phyloP scores from a whole-genome alignment of 2,888 invertebrate genomes.

The Coelopa pilipes region DNA sequence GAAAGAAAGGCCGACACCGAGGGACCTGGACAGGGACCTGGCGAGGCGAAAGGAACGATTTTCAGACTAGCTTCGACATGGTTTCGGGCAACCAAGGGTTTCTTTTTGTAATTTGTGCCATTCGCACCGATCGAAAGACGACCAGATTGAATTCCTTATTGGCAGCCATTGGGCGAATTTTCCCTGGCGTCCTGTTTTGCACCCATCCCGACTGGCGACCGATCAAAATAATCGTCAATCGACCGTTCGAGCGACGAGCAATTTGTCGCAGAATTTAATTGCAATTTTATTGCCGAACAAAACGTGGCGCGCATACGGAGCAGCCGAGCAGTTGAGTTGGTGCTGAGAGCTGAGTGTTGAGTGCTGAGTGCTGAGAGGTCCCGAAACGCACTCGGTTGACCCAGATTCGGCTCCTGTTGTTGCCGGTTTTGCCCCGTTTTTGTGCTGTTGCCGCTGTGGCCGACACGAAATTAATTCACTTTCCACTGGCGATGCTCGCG shows the following conservation, averaged over 20 bases:
- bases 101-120: too few relatives aligned
- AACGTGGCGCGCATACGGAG: constrained; percentile 42
- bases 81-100: too few relatives aligned
- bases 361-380: constrained; percentile 6
- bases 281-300: constrained; percentile 61
- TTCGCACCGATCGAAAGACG: too few relatives aligned
- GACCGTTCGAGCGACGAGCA: constrained; percentile 28
- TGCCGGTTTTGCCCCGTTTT: too few relatives aligned
- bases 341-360: too few relatives aligned
- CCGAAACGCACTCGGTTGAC: constrained; percentile 29
- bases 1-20: not conserved
- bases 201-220: too few relatives aligned
- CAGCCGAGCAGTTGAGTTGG: constrained; percentile 18
- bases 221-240: not conserved
- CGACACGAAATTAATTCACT: constrained; percentile 32
- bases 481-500: constrained; percentile 28
- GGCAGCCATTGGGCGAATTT: not conserved
- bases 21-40: too few relatives aligned
- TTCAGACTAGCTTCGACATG: too few relatives aligned
- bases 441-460: not conserved
- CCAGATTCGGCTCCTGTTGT: constrained; percentile 13
- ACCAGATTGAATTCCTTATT: not conserved
- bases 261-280: constrained; percentile 64
- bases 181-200: not conserved
- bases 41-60: too few relatives aligned